These are phyloP conservation scores for Percina caprodes DNA, from an alignment of 2,113 vertebrate genomes.

Conservation along the genomic window DNA sequence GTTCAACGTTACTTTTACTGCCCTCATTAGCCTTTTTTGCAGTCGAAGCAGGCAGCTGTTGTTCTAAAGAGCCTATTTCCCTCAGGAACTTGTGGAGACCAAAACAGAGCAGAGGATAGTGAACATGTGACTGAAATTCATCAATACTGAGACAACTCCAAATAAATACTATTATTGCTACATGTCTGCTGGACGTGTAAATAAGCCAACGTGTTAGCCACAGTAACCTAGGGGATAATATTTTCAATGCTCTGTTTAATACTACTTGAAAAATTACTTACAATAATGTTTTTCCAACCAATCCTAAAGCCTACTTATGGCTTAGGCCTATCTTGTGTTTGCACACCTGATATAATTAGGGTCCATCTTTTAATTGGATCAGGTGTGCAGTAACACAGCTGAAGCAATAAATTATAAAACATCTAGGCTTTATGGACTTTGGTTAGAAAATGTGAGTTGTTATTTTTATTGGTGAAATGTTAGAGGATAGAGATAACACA, in stretches of 20 bases:
- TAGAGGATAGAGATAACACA: not conserved
- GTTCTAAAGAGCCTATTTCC: not conserved
- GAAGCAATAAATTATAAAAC: not conserved
- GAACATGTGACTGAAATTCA: not conserved
- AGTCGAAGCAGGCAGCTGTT: not conserved
- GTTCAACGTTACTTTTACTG: too few species aligned
- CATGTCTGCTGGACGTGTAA: not conserved
- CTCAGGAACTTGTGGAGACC: not conserved
- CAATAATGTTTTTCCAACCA: not conserved
- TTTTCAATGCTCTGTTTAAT: not conserved
- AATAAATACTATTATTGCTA: not conserved
- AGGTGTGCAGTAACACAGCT: slow-evolving; percentile 9
- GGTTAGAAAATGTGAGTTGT: not conserved
- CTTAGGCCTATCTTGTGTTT: not conserved
- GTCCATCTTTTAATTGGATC: not conserved
- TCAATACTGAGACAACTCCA: not conserved
- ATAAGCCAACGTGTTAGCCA: not conserved
- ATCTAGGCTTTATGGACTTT: not conserved
- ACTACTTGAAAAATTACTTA: not conserved
- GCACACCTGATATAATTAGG: slow-evolving; percentile 1
- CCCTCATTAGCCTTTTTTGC: not conserved
- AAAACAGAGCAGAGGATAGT: too few species aligned
- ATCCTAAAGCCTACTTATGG: not conserved
- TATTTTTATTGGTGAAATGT: not conserved
- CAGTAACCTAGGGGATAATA: not conserved